Conservation (phyloP, 23 tunicate genomes). For the Oikopleura dioica region DNA sequence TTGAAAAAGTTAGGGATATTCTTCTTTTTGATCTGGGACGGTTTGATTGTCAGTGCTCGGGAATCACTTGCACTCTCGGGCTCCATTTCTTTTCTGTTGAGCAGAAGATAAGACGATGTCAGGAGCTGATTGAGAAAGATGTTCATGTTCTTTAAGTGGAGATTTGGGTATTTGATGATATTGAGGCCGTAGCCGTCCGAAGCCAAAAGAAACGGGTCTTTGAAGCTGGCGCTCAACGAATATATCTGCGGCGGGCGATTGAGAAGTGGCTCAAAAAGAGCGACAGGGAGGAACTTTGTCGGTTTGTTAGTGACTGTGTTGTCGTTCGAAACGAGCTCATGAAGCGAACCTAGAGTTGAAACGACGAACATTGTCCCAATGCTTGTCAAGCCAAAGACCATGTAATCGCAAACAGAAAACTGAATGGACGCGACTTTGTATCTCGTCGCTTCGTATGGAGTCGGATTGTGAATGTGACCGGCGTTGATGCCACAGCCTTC, state of each 20-base stretch:
- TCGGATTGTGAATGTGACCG: no score
- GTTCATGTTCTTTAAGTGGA: neutral
- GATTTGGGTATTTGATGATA: neutral
- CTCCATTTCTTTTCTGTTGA: no score
- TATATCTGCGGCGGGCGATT: neutral
- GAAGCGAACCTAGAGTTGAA: neutral
- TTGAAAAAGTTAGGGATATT: no score
- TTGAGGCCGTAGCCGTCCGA: neutral
- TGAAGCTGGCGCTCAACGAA: neutral
- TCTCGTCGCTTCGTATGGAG: neutral
- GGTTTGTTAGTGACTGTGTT: neutral
- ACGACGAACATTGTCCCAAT: neutral
- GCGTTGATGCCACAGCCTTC: no score
- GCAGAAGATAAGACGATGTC: no score
- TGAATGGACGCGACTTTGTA: neutral
- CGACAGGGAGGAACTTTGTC: neutral
- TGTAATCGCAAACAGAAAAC: neutral
- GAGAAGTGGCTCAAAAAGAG: neutral
- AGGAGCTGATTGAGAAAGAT: no score
- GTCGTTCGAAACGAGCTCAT: neutral
- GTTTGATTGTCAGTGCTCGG: no score
- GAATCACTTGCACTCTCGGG: no score
- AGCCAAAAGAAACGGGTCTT: neutral
- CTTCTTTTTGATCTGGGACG: no score
- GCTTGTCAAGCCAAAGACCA: neutral